A percentile compares a stretch with the other conserved stretches of the same genome.
These are phyloP conservation scores for Scyliorhinus canicula DNA, from an alignment of 2,797 vertebrate species.

Conservation along the genomic window DNA sequence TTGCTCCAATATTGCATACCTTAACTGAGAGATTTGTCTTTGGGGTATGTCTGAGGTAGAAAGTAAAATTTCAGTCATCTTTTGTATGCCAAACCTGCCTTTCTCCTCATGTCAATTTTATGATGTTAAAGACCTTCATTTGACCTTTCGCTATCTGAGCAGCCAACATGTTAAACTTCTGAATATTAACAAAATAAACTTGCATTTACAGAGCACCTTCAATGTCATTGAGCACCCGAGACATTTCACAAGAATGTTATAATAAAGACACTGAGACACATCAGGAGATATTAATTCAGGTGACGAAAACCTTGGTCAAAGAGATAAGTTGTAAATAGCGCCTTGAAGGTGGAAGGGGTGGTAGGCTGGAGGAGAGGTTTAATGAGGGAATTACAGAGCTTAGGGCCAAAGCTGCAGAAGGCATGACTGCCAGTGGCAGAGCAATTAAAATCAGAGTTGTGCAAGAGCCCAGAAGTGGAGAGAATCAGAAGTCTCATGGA, in stretches of 20 bases:
- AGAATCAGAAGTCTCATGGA: too few species aligned
- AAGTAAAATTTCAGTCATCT: neutral
- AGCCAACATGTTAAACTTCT: neutral
- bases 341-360: neutral
- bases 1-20: neutral
- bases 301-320: neutral
- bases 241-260: neutral
- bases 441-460: neutral
- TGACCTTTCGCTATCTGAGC: neutral
- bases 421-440: neutral
- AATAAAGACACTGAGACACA: neutral
- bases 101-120: neutral
- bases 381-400: neutral
- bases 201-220: neutral
- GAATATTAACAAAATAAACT: neutral
- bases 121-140: neutral
- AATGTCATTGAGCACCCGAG: neutral
- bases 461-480: too few species aligned
- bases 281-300: neutral
- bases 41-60: neutral
- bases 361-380: neutral
- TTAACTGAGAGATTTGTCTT: neutral
- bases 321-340: neutral
- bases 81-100: neutral
- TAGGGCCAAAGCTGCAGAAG: neutral